Base-by-base conservation (phyloP, 2,113 vertebrate species). In the Onychorhynchus coronatus region DNA sequence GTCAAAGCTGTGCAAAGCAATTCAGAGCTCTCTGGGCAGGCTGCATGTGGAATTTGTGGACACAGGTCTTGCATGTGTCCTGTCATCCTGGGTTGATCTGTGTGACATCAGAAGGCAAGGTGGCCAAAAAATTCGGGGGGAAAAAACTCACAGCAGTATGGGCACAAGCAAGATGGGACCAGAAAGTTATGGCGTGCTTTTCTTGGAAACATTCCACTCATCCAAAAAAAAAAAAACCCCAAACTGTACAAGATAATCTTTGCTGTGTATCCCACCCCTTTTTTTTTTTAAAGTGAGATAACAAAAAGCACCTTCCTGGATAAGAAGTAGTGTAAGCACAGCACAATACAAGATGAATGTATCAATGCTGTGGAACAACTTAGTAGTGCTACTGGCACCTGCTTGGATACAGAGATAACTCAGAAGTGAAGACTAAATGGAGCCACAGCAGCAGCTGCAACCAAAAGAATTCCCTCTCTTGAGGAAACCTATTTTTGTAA, bases 231-330 rank as follows among this genome's bases (percentile, higher is more conserved):
- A 42, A 77, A 62, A 8, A 14, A 0, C 24, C 37, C n/a, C 5
- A 47, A 39, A 44, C 1, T 15, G 7, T 31, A 65, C 15, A 67
- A 30, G 6, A 17, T 4, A 44, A n/a, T 39, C 16, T 6, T 47
- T 20, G 22, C 19, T 37, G 17, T 23, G 21, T 28, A 0, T 17
- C 11, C 17, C 3, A 0, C 1, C 5, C 3, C 1, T 3, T 3
- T 39, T 76, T 52, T 52, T 47, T 53, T 73, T 17, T 5, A 1
- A 37, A 50, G 30, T 37, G 72, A 67, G 8, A 8, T 47, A 49
- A 39, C 7, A 75, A 47, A 67, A 67, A 44, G 2, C 25, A 89
- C 25, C 30, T 53, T 37, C 39, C 27, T 2, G 72, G 39, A 3
- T 30, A 27, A 63, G 50, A 4, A 73, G 50, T 4, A 56, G 50